Base-by-base conservation (phyloP, 35 echinoderm and acorn worm species). In the Chiridota heheva region DNA sequence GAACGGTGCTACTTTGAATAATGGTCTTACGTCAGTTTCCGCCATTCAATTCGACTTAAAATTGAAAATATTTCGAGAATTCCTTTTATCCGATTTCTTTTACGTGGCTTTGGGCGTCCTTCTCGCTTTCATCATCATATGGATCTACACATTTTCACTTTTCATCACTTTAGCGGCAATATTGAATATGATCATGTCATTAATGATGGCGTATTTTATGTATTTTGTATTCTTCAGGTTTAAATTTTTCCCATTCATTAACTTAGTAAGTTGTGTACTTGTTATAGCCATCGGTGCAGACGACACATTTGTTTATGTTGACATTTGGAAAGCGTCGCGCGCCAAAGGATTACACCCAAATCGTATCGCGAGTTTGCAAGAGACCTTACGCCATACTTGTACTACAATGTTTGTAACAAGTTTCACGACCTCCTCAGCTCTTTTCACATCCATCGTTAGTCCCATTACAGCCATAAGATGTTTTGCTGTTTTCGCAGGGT, bases 381-480 rank as follows among this genome's bases (percentile, higher is more conserved):
- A 98, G 20, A 68, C 95, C 0, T 41, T 87, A 5, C 86, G 81
- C 8, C 95, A 98, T 49, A 89, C 88, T 3, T 27, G 61, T 1
- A n/a, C 47, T 1, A 91, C 95, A 30, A 84, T 98, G 69, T 88
- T 98, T 72, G 95, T 98, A 22, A 98, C 95, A 8, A 98, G 88
- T 49, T 71, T 90, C 25, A 98, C 95, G 2, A 98, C 95, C 2
- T 70, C 95, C 24, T 38, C 89, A 0, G 95, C 95, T 4, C 45
- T 98, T 5, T 98, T 65, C 22, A 78, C 78, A 7, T 87, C 78
- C 22, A 59, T 63, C 6, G 26, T 91, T 38, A 88, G 89, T 36
- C 28, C 75, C 17, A 88, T 91, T 58, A 88, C 76, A 5, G 88
- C 88, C 10, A 42, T 91, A 15, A 65, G 77, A 16, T 91, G 88